Evolutionary conservation across 2,797 vertebrate genomes (phyloP), one percentile per base, ranked within the genome.

Genomic region (Fistularia commersonii): DNA sequence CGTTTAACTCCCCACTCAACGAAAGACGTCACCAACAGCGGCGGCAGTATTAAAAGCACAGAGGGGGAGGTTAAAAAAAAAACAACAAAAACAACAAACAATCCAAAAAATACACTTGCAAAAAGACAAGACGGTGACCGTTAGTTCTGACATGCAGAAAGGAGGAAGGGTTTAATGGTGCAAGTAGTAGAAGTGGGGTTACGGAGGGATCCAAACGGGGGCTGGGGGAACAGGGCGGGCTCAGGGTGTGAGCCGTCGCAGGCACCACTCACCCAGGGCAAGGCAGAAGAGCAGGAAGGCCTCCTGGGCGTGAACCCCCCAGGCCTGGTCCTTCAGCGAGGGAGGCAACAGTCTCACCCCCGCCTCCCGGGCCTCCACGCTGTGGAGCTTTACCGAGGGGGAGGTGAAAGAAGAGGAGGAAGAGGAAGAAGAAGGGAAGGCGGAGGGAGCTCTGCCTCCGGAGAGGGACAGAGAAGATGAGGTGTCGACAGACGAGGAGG

Each of bases 231-330:
- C n/a, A n/a, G n/a, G n/a, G n/a, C n/a, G n/a, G n/a, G n/a, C n/a
- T n/a, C n/a, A n/a, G n/a, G n/a, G n/a, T n/a, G n/a, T n/a, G n/a
- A n/a, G n/a, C n/a, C n/a, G n/a, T n/a, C 64, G 45, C 54, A 81
- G 75, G 81, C 77, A 85, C 81, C 72, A 92, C 94, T 96, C 91
- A 99, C 97, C 97, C 88, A 91, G 82, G 59, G 94, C 97, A 79
- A 96, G 93, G 81, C 97, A 99, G 93, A 97, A 95, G 90, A 98
- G 96, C 54, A 86, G 90, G 77, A 98, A 95, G 58, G 86, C 76
- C 89, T 91, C 91, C 67, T 87, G 89, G 66, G 85, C 84, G 50
- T 90, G 91, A 79, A 97, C 88, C 64, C 89, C 90, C 89, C 93
- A 94, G 64, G 91, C 89, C 88, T 98, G 97, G 82, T 98, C 95